Conservation (phyloP, 2,888 invertebrate species). For the Watsonalla cultraria region DNA sequence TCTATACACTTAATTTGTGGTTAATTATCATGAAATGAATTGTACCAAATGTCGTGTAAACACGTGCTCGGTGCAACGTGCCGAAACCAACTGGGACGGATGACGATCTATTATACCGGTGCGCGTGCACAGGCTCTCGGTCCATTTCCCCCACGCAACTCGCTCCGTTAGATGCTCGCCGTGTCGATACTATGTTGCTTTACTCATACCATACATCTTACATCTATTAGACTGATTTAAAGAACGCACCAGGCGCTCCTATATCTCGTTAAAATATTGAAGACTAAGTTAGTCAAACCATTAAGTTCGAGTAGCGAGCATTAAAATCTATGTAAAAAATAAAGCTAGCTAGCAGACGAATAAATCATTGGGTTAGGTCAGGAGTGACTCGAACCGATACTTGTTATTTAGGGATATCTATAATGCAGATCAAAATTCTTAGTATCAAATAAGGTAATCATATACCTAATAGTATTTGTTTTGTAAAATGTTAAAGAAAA, state of each 20-base stretch:
- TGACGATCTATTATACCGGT: constrained; percentile 72
- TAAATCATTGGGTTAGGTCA: no score
- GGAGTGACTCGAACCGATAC: no score
- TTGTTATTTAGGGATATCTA: no score
- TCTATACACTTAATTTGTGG: constrained; percentile 1
- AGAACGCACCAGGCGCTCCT: not conserved
- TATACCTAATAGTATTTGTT: not conserved
- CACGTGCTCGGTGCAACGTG: constrained; percentile 72
- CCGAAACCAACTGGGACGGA: constrained; percentile 75
- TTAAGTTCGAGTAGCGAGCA: no score
- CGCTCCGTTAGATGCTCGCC: constrained; percentile 68
- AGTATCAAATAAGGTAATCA: no score
- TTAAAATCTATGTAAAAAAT: no score
- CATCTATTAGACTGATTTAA: not conserved
- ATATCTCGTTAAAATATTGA: not conserved
- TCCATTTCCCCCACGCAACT: constrained; percentile 77
- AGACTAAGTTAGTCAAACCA: no score
- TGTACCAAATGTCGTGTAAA: constrained; percentile 50
- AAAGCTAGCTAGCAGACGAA: no score
- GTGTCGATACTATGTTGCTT: constrained; percentile 46
- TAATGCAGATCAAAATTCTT: no score
- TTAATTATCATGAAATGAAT: constrained; percentile 13
- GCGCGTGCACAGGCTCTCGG: constrained; percentile 70
- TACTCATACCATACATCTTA: constrained; percentile 21
- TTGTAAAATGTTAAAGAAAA: constrained; percentile 16